Percentiles rank a stretch among this genome's conserved stretches.
Evolutionary conservation across 1,140 invertebrate genomes (phyloP).

Genomic region (Drosophila lowei): DNA sequence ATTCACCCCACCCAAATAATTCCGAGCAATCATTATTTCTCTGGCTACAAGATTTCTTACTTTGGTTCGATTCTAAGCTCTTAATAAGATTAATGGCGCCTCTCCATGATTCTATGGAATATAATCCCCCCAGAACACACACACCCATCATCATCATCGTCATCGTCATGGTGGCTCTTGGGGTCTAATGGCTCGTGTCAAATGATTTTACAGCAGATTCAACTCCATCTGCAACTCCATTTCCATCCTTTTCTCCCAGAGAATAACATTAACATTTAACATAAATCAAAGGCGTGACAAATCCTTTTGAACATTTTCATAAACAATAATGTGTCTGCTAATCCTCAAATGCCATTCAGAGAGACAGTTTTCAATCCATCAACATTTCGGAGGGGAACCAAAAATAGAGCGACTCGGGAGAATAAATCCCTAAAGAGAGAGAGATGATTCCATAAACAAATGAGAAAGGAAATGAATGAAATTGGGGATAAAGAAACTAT

Average conservation of each 20-base stretch:
- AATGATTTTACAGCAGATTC: constrained; percentile 22
- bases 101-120: constrained; percentile 28
- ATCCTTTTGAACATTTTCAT: constrained; percentile 74
- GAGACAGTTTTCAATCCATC: constrained; percentile 55
- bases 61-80: constrained; percentile 6
- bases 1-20: constrained; percentile 43
- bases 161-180: constrained; percentile 14
- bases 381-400: constrained; percentile 16
- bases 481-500: constrained; percentile 34
- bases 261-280: constrained; percentile 59
- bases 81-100: constrained; percentile 52
- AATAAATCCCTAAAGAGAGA: constrained; percentile 54
- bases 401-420: constrained; percentile 24
- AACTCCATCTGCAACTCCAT: constrained; percentile 1
- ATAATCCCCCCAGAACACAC: constrained; percentile 28
- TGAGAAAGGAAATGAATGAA: constrained; percentile 28
- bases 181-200: constrained; percentile 72
- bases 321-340: constrained; percentile 58
- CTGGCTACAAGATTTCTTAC: background rate
- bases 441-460: constrained; percentile 25
- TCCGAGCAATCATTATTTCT: constrained; percentile 18
- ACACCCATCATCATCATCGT: constrained; percentile 36
- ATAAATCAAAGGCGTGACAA: constrained; percentile 59
- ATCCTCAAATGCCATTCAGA: constrained; percentile 60
- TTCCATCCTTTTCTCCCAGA: constrained; percentile 12